Base-by-base conservation (phyloP, 2,888 invertebrate species). In the Folsomia manolachei region DNA sequence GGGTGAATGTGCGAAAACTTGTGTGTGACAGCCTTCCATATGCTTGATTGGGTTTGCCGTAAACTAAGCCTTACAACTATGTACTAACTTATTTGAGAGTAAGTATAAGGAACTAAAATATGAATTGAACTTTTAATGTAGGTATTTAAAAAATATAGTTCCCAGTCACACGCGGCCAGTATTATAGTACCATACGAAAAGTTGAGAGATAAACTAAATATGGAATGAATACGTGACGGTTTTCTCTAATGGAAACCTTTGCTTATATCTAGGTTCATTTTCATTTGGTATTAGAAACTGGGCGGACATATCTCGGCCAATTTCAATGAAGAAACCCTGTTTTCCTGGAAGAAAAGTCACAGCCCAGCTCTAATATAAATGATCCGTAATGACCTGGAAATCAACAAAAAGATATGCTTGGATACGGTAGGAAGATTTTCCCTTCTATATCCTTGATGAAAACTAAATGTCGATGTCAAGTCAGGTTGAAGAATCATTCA, bases 361-460 rank as follows among this genome's bases (percentile, higher is more conserved):
- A 19, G 7, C 64, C 7, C n/a, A 52, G n/a, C 25, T 51, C 23
- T 51, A 63, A 19, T 51, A 66, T 66, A 66, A 66, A 66, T 66
- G 65, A 66, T 66, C 65, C 65, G 65, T 66, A 66, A 66, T 66
- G 65, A 66, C 65, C 65, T 66, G 52, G 65, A 66, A 66, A 66
- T 66, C 65, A 66, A 51, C 65, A 66, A 27, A 52, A 64, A 66
- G 52, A 66, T 52, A 66, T 51, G 65, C 26, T 26, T 63, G 7
- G 65, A 66, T 66, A n/a, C 7, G 27, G 27, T 66, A 39, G 23
- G 4, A 66, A 64, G 26, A 51, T 24, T 66, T 19, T 66, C n/a
- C n/a, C 63, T 56, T 56, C 21, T 56, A 7, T 19, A 56, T 18
- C 11, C 56, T n/a, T 56, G 56, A 56, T 19, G 21, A 56, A 56